These are phyloP conservation scores for Colostygia pectinataria DNA, from an alignment of 2,888 invertebrate species.

Conservation along the genomic window DNA sequence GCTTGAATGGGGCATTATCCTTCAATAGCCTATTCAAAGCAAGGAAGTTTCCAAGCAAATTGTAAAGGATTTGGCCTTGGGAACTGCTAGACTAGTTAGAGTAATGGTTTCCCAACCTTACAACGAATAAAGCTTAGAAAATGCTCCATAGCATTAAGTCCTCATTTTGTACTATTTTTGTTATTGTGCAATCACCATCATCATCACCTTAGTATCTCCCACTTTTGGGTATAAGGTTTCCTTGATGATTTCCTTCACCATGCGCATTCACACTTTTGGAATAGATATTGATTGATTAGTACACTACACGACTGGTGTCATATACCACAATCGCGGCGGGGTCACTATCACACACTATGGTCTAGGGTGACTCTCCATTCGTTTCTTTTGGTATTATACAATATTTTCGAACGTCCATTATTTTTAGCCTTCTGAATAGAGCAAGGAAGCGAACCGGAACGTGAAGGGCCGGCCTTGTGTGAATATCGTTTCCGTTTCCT, in stretches of 20 bases:
- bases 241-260: no score
- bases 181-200: no score
- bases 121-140: no score
- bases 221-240: no score
- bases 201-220: no score
- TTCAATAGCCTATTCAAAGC: slow-evolving; percentile 17
- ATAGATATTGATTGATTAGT: no score
- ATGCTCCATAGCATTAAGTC: no score
- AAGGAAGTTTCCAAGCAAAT: slow-evolving; percentile 16
- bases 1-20: slow-evolving; percentile 18
- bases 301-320: no score
- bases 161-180: no score
- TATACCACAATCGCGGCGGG: no score
- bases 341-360: neutral
- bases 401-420: neutral
- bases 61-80: slow-evolving; percentile 15
- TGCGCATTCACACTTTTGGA: no score
- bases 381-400: neutral
- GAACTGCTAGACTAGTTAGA: neutral
- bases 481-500: slow-evolving; percentile 24
- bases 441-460: slow-evolving; percentile 6
- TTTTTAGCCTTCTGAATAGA: slow-evolving; percentile 4
- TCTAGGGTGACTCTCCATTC: neutral
- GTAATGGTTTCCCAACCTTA: neutral
- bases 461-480: slow-evolving; percentile 10